phyloP scores from a whole-genome alignment of 1,140 invertebrate genomes.

The Drosophila ficusphila region DNA sequence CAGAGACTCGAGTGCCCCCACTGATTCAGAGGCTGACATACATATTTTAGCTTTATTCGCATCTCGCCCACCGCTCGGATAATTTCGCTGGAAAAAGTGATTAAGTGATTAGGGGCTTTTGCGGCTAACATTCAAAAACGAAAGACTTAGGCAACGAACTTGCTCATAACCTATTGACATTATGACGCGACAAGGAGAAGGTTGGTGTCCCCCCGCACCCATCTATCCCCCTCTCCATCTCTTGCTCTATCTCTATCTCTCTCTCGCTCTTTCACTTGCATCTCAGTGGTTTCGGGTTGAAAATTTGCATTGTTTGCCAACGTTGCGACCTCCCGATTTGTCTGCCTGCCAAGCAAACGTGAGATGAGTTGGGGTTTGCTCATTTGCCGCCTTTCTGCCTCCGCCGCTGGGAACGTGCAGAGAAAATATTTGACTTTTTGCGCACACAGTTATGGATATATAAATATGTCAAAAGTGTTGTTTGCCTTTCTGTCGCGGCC shows the following conservation, averaged over 20 bases:
- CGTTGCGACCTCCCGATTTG: constrained; percentile 54
- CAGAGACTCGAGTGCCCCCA: constrained; percentile 33
- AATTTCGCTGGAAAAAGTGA: constrained; percentile 52
- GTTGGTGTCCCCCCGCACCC: too few species aligned
- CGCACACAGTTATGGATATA: constrained; percentile 64
- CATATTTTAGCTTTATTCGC: constrained; percentile 36
- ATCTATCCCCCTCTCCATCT: background rate
- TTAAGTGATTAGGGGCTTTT: constrained; percentile 41
- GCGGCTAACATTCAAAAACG: constrained; percentile 31
- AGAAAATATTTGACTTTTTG: constrained; percentile 74
- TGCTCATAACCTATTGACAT: constrained; percentile 75
- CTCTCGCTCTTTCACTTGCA: constrained; percentile 20
- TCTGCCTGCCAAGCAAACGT: constrained; percentile 55
- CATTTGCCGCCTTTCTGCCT: constrained; percentile 25
- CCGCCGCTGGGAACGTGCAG: constrained; percentile 61
- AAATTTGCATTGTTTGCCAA: constrained; percentile 74
- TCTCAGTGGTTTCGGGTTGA: constrained; percentile 2
- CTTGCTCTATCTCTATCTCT: background rate
- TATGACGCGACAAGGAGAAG: constrained; percentile 31
- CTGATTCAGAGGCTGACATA: constrained; percentile 46
- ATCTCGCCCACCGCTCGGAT: constrained; percentile 37
- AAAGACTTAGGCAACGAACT: constrained; percentile 78
- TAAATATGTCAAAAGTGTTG: constrained; percentile 69
- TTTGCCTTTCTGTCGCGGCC: constrained; percentile 47
- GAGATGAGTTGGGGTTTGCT: constrained; percentile 50